These are phyloP conservation scores for Hipposideros larvatus DNA, from an alignment of 2,797 vertebrate genomes.

Conservation along the genomic window DNA sequence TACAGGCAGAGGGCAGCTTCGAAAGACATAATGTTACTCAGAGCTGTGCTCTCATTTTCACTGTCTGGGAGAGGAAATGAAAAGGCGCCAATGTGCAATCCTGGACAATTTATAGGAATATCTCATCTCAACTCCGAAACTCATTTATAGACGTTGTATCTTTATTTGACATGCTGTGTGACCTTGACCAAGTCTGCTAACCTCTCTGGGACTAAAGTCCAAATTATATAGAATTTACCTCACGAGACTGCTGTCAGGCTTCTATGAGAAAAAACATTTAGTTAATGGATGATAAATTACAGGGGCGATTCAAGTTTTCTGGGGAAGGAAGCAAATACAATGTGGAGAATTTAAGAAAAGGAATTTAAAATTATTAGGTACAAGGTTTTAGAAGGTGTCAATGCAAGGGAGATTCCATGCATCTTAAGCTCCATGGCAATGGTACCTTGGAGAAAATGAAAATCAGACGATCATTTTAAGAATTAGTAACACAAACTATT, in stretches of 20 bases:
- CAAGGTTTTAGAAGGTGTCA: not conserved
- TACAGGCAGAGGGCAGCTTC: conserved; percentile 16
- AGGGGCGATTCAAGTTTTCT: not conserved
- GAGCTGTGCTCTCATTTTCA: conserved; percentile 56
- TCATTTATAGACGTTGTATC: conserved; percentile 49
- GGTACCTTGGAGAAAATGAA: not conserved
- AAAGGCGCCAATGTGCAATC: conserved; percentile 44
- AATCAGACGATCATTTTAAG: not conserved
- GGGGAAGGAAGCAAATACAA: not conserved
- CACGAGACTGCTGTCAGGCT: not conserved
- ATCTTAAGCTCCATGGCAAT: conserved; percentile 7
- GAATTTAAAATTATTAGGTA: not conserved
- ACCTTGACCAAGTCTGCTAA: conserved; percentile 57
- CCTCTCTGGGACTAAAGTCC: conserved; percentile 47
- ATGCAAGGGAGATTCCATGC: not conserved
- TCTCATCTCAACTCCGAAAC: conserved; percentile 40
- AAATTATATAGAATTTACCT: conserved; percentile 34
- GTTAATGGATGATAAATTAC: not conserved
- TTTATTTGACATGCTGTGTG: conserved; percentile 56
- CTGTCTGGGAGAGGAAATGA: conserved; percentile 51
- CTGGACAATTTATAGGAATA: conserved; percentile 71
- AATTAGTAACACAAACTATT: not conserved
- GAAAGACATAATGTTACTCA: conserved; percentile 27
- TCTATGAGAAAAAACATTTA: not conserved
- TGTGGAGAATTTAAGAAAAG: not conserved